Evolutionary conservation across 2,797 vertebrate genomes (phyloP).

Genomic region (Falco rusticolus): DNA sequence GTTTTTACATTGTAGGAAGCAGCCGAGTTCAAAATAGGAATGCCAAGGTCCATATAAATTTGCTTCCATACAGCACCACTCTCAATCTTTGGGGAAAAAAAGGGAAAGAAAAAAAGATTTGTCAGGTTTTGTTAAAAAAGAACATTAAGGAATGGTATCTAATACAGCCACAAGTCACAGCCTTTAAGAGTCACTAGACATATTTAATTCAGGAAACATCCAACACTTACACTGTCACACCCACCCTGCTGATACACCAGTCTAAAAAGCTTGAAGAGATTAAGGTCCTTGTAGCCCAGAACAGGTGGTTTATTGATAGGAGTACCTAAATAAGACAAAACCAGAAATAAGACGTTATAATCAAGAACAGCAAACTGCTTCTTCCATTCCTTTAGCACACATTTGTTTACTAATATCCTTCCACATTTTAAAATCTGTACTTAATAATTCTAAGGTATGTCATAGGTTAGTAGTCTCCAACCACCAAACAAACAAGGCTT

Average conservation of each 20-base stretch:
- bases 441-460: not conserved
- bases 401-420: not conserved
- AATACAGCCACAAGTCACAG: not conserved
- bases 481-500: not conserved
- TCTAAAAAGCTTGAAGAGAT: constrained; percentile 98
- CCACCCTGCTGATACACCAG: constrained; percentile 93
- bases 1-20: constrained; percentile 99
- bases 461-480: not conserved
- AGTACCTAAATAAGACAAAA: constrained; percentile 82
- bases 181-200: not conserved
- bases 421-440: not conserved
- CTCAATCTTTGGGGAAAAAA: constrained; percentile 82
- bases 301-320: constrained; percentile 99
- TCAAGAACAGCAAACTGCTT: not conserved
- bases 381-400: not conserved
- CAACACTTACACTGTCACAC: constrained; percentile 89
- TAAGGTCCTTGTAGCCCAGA: constrained; percentile 96
- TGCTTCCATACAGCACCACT: constrained; percentile 98
- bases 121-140: constrained; percentile 61
- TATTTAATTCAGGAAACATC: constrained; percentile 8
- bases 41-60: constrained; percentile 99
- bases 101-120: not conserved
- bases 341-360: not conserved
- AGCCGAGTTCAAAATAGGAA: constrained; percentile 97
- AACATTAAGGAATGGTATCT: not conserved